Conservation (phyloP, 1,140 invertebrate species). For the Pararge aegeria region DNA sequence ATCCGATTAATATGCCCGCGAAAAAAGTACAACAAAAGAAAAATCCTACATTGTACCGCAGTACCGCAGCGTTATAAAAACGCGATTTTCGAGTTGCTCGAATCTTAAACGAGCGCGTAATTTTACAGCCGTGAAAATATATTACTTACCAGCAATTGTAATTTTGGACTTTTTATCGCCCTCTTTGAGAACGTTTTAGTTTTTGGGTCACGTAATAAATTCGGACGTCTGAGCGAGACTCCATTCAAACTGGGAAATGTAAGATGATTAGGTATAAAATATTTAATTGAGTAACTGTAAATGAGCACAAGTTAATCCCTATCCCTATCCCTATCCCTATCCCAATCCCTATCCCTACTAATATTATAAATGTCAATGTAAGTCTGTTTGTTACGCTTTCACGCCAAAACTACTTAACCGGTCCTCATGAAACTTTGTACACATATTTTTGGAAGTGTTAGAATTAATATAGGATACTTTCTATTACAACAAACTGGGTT, state of each 20-base stretch:
- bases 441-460: too few species aligned
- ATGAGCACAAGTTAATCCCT: not conserved
- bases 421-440: too few species aligned
- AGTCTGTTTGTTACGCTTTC: too few species aligned
- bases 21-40: not conserved
- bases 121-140: constrained; percentile 11
- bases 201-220: constrained; percentile 3
- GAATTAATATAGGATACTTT: too few species aligned
- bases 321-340: too few species aligned
- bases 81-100: constrained; percentile 3
- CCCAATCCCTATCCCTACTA: too few species aligned
- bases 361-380: too few species aligned
- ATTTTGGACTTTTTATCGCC: constrained; percentile 11
- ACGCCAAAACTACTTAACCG: too few species aligned
- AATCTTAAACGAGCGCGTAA: constrained; percentile 9
- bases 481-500: too few species aligned
- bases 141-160: constrained; percentile 1
- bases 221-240: not conserved
- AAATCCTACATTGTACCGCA: not conserved
- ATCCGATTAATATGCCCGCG: not conserved
- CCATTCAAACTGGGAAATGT: not conserved
- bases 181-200: constrained; percentile 3
- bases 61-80: constrained; percentile 1
- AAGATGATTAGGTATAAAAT: not conserved
- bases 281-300: not conserved